phyloP scores from a whole-genome alignment of 1,140 invertebrate genomes.

The Trialeurodes vaporariorum region DNA sequence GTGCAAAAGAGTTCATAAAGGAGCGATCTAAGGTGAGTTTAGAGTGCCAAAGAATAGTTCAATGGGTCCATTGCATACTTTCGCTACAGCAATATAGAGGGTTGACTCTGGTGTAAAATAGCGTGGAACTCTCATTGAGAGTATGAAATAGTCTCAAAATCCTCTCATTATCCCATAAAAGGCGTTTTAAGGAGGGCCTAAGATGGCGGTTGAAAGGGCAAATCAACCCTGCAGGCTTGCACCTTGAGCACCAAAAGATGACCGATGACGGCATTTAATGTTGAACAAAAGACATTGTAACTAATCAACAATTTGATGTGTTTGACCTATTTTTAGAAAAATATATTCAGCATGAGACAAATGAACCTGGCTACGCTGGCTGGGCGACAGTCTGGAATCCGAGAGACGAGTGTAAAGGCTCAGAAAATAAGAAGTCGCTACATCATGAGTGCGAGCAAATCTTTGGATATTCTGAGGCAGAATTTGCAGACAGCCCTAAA shows the following conservation, averaged over 20 bases:
- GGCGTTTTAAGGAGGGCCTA: too few relatives aligned
- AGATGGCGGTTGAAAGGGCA: not conserved
- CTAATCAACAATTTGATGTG: not conserved
- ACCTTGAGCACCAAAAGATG: not conserved
- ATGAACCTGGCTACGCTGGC: conserved; percentile 39
- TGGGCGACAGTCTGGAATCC: conserved; percentile 7
- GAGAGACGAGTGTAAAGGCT: conserved; percentile 15
- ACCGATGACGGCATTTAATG: not conserved
- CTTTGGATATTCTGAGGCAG: conserved; percentile 56
- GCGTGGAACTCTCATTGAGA: too few relatives aligned
- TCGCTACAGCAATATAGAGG: too few relatives aligned
- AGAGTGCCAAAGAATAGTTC: too few relatives aligned
- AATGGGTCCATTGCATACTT: too few relatives aligned
- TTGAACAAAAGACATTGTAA: too few relatives aligned
- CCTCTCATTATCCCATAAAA: not conserved
- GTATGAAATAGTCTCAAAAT: not conserved
- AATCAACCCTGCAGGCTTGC: not conserved
- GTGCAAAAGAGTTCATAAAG: too few relatives aligned
- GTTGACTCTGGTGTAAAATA: too few relatives aligned
- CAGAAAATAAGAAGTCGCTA: conserved; percentile 38
- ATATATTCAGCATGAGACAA: conserved; percentile 45
- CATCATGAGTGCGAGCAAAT: conserved; percentile 49
- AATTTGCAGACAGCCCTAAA: conserved; percentile 63
- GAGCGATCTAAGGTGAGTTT: too few relatives aligned
- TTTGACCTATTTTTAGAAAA: conserved; percentile 37